Percentiles rank a stretch among this genome's conserved stretches.
Evolutionary conservation across 2,113 vertebrate genomes (phyloP).

Genomic region (Fukomys damarensis): DNA sequence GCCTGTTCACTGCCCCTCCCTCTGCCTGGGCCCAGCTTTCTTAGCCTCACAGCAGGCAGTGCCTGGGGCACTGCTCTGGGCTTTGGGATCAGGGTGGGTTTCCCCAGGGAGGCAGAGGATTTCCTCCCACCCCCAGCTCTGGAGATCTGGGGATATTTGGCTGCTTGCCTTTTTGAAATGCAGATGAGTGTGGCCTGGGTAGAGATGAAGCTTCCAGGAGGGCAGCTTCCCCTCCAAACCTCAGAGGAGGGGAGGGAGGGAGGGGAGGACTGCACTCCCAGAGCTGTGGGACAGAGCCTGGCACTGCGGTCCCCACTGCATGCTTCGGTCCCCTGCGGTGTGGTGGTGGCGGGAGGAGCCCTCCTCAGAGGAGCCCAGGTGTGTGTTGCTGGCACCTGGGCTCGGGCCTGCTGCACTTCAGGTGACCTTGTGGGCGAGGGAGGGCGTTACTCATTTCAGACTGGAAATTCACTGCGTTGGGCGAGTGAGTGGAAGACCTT

Average conservation of each 20-base stretch:
- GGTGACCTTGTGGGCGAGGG: neutral
- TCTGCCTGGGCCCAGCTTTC: too few relatives aligned
- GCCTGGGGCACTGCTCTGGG: too few relatives aligned
- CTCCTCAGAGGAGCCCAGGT: neutral
- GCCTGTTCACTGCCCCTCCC: neutral
- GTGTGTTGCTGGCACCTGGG: neutral
- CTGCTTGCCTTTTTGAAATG: constrained; percentile 65
- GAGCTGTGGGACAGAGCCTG: neutral
- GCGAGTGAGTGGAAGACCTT: neutral
- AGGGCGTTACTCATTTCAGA: neutral
- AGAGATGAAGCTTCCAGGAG: neutral
- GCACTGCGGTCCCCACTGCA: neutral
- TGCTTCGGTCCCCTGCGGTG: neutral
- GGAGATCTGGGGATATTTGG: neutral
- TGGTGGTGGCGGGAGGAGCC: rapidly evolving
- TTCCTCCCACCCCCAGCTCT: neutral
- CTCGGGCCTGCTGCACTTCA: neutral
- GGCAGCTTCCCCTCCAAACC: neutral
- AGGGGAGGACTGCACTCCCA: neutral
- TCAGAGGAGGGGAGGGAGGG: neutral
- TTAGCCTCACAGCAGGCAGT: too few relatives aligned
- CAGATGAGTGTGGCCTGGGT: constrained; percentile 44
- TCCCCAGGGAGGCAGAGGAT: neutral
- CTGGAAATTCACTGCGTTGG: too few relatives aligned
- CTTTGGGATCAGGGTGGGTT: neutral